A percentile compares a stretch with the other conserved stretches of the same genome.
Conservation (phyloP, 92 coral and sea anemone species). For the Palythoa grandis region DNA sequence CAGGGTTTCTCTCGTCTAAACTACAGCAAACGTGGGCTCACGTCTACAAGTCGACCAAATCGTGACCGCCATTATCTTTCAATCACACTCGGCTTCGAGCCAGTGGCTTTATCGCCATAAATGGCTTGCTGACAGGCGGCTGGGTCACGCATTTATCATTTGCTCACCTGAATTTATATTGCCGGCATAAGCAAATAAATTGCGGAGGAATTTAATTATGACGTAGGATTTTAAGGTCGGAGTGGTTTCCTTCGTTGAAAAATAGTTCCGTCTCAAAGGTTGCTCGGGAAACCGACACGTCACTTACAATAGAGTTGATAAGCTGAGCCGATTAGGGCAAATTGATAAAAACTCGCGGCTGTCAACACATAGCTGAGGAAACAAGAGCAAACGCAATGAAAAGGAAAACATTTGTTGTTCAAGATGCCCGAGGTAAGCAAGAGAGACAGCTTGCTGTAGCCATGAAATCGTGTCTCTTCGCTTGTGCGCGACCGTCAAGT, state of each 20-base stretch:
- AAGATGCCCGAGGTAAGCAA: slow-evolving; percentile 2
- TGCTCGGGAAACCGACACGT: slow-evolving; percentile 35
- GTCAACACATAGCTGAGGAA: slow-evolving; percentile 21
- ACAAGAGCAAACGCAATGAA: slow-evolving; percentile 12
- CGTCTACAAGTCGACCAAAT: too few relatives aligned
- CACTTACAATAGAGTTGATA: not conserved
- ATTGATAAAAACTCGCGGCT: not conserved
- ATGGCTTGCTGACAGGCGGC: not conserved
- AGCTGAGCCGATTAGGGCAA: not conserved
- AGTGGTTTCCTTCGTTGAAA: slow-evolving; percentile 1
- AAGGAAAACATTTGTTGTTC: slow-evolving; percentile 35
- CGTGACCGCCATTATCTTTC: too few relatives aligned
- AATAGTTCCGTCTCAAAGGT: not conserved
- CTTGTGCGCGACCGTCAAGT: slow-evolving; percentile 40
- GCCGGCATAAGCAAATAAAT: slow-evolving; percentile 9
- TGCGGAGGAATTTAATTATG: slow-evolving; percentile 1
- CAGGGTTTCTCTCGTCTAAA: too few relatives aligned
- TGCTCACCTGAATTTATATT: not conserved
- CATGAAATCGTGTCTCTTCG: slow-evolving; percentile 45
- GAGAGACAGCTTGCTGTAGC: slow-evolving; percentile 6
- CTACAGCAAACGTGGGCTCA: too few relatives aligned
- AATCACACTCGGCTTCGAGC: too few relatives aligned
- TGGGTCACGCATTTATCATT: not conserved
- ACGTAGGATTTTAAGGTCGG: slow-evolving; percentile 7
- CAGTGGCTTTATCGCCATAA: not conserved